Percentiles rank a stretch among this genome's conserved stretches.
These are phyloP conservation scores for Mola mola DNA, from an alignment of 2,113 vertebrate species.

Conservation along the genomic window DNA sequence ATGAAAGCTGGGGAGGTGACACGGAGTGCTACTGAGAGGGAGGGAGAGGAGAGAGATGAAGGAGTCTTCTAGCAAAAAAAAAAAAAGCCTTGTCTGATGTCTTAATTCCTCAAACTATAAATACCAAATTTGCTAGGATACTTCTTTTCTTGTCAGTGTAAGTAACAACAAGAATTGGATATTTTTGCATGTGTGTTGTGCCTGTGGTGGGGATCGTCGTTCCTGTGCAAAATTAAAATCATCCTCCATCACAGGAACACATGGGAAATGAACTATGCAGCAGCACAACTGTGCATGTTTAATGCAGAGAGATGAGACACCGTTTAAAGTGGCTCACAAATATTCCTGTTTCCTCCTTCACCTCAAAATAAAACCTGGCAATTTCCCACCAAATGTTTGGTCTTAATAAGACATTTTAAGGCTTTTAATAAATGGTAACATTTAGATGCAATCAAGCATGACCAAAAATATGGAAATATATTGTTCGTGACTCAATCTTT, in stretches of 20 bases:
- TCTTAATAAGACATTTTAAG: not conserved
- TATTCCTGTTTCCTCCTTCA: not conserved
- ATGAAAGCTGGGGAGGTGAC: slow-evolving; percentile 19
- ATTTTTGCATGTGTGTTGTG: slow-evolving; percentile 6
- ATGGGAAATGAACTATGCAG: slow-evolving; percentile 36
- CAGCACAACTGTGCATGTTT: not conserved
- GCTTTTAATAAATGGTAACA: not conserved
- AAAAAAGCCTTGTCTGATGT: slow-evolving; percentile 11
- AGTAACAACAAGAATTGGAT: not conserved
- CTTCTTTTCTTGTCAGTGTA: not conserved
- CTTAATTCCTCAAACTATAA: slow-evolving; percentile 9
- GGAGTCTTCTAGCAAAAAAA: not conserved
- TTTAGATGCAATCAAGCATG: not conserved
- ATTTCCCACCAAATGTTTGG: slow-evolving; percentile 2
- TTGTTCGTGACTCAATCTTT: slow-evolving; percentile 2
- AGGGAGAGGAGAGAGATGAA: slow-evolving; percentile 1
- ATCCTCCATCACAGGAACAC: slow-evolving; percentile 11
- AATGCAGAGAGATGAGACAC: slow-evolving; percentile 32
- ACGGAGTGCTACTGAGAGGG: not conserved
- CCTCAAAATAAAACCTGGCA: slow-evolving; percentile 1
- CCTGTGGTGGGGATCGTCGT: not conserved
- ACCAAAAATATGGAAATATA: not conserved
- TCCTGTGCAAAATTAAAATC: not conserved
- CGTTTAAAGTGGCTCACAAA: not conserved
- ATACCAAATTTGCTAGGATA: not conserved